Evolutionary conservation across 2,888 invertebrate species (phyloP).

Genomic region (Bibio marci): DNA sequence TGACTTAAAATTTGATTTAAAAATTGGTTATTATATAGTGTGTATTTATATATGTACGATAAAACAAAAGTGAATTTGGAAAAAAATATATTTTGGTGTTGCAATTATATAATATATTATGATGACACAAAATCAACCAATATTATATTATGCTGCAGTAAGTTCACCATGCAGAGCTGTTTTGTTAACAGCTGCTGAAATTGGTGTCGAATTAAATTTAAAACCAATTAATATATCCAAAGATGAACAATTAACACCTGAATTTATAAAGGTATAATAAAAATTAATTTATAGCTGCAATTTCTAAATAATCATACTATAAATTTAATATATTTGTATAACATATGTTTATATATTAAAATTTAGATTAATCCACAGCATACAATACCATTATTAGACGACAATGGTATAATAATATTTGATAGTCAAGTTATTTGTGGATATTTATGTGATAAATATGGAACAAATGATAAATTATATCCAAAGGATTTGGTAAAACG

Average conservation of each 20-base stretch:
- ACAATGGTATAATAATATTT: constrained; percentile 34
- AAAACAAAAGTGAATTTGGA: too few relatives aligned
- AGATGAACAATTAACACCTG: constrained; percentile 24
- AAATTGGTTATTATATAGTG: too few relatives aligned
- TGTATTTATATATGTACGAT: too few relatives aligned
- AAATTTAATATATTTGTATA: too few relatives aligned
- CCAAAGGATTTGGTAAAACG: constrained; percentile 24
- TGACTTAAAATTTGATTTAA: too few relatives aligned
- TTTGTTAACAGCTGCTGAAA: constrained; percentile 24
- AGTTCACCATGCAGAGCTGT: constrained; percentile 30
- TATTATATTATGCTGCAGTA: constrained; percentile 22
- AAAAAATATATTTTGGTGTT: too few relatives aligned
- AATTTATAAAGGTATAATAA: constrained; percentile 19
- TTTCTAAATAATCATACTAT: too few relatives aligned
- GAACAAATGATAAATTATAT: constrained; percentile 32
- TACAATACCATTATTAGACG: constrained; percentile 42
- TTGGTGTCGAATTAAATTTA: constrained; percentile 26
- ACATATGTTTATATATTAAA: too few relatives aligned
- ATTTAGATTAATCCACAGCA: constrained; percentile 41
- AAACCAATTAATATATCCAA: constrained; percentile 26
- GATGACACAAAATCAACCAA: too few relatives aligned
- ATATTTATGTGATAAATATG: constrained; percentile 42
- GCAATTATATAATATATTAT: too few relatives aligned
- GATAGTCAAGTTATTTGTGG: constrained; percentile 50
- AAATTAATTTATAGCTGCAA: too few relatives aligned